phyloP scores from a whole-genome alignment of 2,113 vertebrate species.

The Tetraodon nigroviridis region DNA sequence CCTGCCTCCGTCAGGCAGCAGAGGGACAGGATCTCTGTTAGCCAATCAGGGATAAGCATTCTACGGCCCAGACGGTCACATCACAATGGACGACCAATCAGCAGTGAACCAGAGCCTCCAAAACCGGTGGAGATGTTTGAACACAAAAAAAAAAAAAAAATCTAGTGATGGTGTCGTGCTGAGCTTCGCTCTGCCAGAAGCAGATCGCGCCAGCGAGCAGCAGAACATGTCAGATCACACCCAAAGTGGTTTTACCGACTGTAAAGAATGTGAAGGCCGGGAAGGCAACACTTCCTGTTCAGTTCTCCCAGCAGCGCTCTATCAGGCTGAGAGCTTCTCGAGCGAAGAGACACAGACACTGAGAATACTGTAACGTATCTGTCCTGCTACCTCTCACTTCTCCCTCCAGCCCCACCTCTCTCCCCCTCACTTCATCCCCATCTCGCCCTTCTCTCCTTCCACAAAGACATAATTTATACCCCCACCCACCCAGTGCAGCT shows the following conservation, averaged over 20 bases:
- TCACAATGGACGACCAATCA: too few species aligned
- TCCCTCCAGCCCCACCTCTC: conserved; percentile 24
- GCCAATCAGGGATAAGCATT: too few species aligned
- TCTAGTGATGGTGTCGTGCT: too few species aligned
- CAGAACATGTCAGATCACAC: conserved; percentile 7
- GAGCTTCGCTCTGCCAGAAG: too few species aligned
- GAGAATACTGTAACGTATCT: conserved; percentile 16
- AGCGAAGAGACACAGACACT: conserved; percentile 28
- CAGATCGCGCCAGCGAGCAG: too few species aligned
- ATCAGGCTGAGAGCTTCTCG: conserved; percentile 17
- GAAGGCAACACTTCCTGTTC: background rate
- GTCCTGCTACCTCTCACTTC: conserved; percentile 12
- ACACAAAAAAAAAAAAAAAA: too few species aligned
- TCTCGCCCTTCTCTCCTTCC: conserved; percentile 34
- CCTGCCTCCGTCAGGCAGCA: too few species aligned
- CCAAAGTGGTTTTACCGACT: conserved; percentile 1
- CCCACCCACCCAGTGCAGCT: conserved; percentile 35
- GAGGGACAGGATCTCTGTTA: too few species aligned
- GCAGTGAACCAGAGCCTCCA: too few species aligned
- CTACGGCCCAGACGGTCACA: too few species aligned
- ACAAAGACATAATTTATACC: conserved; percentile 69
- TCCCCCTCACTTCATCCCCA: conserved; percentile 13
- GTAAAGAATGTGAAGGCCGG: conserved; percentile 7
- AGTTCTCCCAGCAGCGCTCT: background rate
- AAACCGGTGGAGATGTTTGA: too few species aligned